Conservation (phyloP, 2,888 invertebrate species). For the Microctonus brassicae region DNA sequence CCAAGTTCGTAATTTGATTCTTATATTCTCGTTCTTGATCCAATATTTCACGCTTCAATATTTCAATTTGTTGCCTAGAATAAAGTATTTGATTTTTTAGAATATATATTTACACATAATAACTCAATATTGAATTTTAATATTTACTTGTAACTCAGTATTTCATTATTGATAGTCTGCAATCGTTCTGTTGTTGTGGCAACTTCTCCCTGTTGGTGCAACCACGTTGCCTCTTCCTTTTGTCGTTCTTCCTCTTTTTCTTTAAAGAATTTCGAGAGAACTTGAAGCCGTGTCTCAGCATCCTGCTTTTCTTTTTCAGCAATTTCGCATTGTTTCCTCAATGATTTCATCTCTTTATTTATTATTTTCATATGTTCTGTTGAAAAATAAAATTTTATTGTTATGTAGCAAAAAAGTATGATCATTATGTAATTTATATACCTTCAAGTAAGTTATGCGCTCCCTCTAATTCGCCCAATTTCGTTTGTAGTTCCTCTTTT, state of each 20-base stretch:
- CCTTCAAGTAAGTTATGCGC: slow-evolving; percentile 69
- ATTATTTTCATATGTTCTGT: slow-evolving; percentile 69
- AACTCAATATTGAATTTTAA: slow-evolving; percentile 2
- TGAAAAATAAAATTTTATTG: slow-evolving; percentile 2
- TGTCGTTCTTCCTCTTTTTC: slow-evolving; percentile 89
- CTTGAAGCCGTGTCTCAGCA: slow-evolving; percentile 86
- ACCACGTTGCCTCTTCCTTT: slow-evolving; percentile 86
- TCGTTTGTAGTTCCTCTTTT: slow-evolving; percentile 67
- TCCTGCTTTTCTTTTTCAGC: slow-evolving; percentile 82
- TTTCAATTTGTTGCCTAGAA: slow-evolving; percentile 77
- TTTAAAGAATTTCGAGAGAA: slow-evolving; percentile 90
- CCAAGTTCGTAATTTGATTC: slow-evolving; percentile 81
- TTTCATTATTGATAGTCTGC: slow-evolving; percentile 82
- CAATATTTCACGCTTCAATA: slow-evolving; percentile 85
- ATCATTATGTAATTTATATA: slow-evolving; percentile 39
- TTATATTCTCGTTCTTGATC: slow-evolving; percentile 83
- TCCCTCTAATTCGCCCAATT: slow-evolving; percentile 65
- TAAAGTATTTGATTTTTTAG: too few species aligned
- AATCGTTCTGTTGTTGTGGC: slow-evolving; percentile 84
- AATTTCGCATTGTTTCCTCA: slow-evolving; percentile 74
- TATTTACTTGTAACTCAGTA: slow-evolving; percentile 81
- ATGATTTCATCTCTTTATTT: slow-evolving; percentile 71
- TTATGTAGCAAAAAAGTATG: not conserved
- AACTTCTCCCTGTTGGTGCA: slow-evolving; percentile 86
- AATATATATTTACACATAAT: not conserved